Evolutionary conservation across 1,140 invertebrate genomes (phyloP).

Genomic region (Pseudomyrmex pallidus): DNA sequence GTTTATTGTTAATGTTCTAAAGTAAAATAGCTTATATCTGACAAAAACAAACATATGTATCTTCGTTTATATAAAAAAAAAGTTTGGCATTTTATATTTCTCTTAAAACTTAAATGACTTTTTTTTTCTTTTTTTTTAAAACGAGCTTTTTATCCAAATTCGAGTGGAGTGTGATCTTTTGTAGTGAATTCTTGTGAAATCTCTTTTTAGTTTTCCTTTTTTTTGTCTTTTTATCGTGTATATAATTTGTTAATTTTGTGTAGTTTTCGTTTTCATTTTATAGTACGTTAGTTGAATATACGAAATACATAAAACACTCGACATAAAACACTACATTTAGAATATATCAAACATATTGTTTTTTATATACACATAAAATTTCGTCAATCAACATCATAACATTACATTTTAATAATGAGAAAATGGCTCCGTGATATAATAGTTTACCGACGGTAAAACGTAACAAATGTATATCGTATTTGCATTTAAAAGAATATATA

Average conservation of each 20-base stretch:
- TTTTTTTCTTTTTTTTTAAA: neutral
- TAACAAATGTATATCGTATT: constrained; percentile 37
- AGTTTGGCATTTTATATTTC: neutral
- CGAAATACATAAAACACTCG: constrained; percentile 25
- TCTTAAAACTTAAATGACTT: constrained; percentile 14
- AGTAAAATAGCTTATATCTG: constrained; percentile 8
- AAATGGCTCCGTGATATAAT: constrained; percentile 30
- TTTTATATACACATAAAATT: constrained; percentile 49
- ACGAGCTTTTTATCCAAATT: neutral
- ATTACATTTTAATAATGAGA: constrained; percentile 52
- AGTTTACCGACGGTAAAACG: constrained; percentile 48
- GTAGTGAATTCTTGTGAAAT: constrained; percentile 7
- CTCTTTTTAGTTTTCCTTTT: neutral
- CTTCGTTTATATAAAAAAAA: constrained; percentile 10
- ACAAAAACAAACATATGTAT: neutral
- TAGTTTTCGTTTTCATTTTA: neutral
- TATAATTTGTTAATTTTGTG: neutral
- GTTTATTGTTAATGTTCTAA: neutral
- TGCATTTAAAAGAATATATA: constrained; percentile 44
- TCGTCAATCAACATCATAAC: constrained; percentile 49
- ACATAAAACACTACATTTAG: constrained; percentile 24
- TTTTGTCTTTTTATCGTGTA: neutral
- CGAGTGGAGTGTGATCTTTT: neutral
- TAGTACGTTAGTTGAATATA: neutral
- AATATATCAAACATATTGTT: constrained; percentile 56